Evolutionary conservation across 2,797 vertebrate genomes (phyloP), one percentile per base, ranked within the genome.

Genomic region (Microctenopoma stevenorrisi): DNA sequence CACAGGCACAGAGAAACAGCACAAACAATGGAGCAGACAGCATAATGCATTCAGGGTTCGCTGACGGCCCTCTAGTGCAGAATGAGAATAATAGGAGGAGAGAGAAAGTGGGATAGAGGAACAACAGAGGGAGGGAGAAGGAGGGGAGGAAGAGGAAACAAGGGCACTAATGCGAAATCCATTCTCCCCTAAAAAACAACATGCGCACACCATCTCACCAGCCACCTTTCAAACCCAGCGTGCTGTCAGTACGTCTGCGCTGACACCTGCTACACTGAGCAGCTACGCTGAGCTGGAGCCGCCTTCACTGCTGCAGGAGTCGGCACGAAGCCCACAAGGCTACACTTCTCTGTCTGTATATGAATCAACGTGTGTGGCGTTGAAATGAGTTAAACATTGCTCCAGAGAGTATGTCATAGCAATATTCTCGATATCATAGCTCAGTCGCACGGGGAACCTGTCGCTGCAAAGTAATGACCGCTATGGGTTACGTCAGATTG

Each of bases 1-100:
- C 82, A 79, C 79, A 78, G 81, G 81, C 84, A 54, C 84, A 80
- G 83, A 85, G 87, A 91, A 90, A 90, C 86, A 84, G 86, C 86
- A 83, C 89, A 90, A 91, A 92, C 89, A 92, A 93, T 89, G 83
- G 85, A 89, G 85, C 88, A 90, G 89, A 90, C 91, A 84, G 83
- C 78, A 78, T 90, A 89, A 90, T 84, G 79, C 88, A 88, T 89
- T 89, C 88, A 89, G 90, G 89, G 81, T 88, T 87, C 77, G 81
- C 85, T 89, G 89, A 92, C 84, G 85, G 91, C 88, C 86, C 91
- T 90, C 81, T 58, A 86, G 87, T 82, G 85, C 90, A 89, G 87
- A 87, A 82, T 88, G 89, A 88, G 79, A 91, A 92, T 91, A 92
- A 91, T 91, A 77, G 81, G 73, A 84, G 78, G 76, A 61, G 86